Conservation (phyloP, 2,797 vertebrate genomes). For the Darevskia mixta region DNA sequence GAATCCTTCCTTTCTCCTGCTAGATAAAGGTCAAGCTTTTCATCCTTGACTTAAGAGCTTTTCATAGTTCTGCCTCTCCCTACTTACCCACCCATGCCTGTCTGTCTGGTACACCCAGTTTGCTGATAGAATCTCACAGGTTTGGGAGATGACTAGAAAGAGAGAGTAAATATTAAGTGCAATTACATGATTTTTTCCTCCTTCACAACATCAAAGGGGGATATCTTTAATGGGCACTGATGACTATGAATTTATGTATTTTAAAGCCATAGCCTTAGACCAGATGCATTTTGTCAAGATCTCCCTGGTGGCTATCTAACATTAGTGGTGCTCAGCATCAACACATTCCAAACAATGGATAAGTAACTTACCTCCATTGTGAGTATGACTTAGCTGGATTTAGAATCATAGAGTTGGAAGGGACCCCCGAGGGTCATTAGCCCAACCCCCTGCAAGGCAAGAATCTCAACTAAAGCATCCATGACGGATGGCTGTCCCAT, state of each 20-base stretch:
- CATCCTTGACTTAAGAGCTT: conserved; percentile 42
- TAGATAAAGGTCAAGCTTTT: conserved; percentile 18
- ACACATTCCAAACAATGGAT: no score
- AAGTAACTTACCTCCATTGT: no score
- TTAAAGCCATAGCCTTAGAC: background rate
- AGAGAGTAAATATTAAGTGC: background rate
- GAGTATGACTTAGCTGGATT: no score
- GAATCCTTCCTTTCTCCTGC: conserved; percentile 33
- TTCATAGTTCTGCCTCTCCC: conserved; percentile 15
- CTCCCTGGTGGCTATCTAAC: no score
- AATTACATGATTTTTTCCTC: background rate
- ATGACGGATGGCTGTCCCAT: no score
- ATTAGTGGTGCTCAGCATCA: no score
- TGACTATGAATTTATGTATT: background rate
- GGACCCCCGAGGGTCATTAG: no score
- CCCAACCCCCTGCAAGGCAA: no score
- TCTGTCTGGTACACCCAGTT: background rate
- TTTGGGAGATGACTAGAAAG: background rate
- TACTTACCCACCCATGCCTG: conserved; percentile 15
- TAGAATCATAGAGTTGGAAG: no score
- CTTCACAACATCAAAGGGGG: conserved; percentile 24
- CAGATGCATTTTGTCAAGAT: background rate
- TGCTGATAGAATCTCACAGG: background rate
- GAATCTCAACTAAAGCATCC: no score
- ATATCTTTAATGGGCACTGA: background rate